A percentile compares a stretch with the other conserved stretches of the same genome.
Evolutionary conservation across 1,140 invertebrate species (phyloP).

Genomic region (Diploscapter pachys): DNA sequence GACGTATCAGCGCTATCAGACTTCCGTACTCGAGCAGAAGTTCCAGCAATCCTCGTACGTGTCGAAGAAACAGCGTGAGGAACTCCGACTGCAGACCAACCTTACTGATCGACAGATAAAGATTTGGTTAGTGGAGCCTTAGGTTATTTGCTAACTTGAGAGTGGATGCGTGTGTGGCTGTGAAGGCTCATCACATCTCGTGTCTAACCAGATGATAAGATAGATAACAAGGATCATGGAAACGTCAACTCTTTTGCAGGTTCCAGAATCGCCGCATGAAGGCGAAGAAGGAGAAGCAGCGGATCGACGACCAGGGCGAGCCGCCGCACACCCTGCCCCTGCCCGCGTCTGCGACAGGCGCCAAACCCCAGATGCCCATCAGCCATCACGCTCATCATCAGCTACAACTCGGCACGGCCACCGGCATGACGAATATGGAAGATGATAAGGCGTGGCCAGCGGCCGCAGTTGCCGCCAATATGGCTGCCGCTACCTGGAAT

Average conservation of each 20-base stretch:
- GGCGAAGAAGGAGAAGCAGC: conserved; percentile 48
- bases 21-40: conserved; percentile 49
- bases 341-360: conserved; percentile 33
- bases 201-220: too few species aligned
- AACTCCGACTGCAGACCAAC: conserved; percentile 46
- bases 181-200: too few species aligned
- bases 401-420: conserved; percentile 24
- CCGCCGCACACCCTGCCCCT: conserved; percentile 38
- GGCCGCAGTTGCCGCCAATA: background rate
- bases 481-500: too few species aligned
- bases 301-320: conserved; percentile 38
- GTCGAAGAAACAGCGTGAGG: conserved; percentile 49
- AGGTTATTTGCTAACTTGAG: too few species aligned
- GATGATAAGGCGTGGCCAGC: conserved; percentile 6
- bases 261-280: conserved; percentile 55
- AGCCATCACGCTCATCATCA: conserved; percentile 13
- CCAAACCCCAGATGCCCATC: conserved; percentile 32
- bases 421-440: background rate
- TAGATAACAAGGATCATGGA: too few species aligned
- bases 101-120: conserved; percentile 52
- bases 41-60: conserved; percentile 47
- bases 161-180: too few species aligned
- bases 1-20: conserved; percentile 64
- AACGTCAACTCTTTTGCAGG: too few species aligned
- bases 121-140: conserved; percentile 34